A percentile compares a stretch with the other conserved stretches of the same genome.
phyloP scores from a whole-genome alignment of 2,113 vertebrate species.

The Cardinalis cardinalis region DNA sequence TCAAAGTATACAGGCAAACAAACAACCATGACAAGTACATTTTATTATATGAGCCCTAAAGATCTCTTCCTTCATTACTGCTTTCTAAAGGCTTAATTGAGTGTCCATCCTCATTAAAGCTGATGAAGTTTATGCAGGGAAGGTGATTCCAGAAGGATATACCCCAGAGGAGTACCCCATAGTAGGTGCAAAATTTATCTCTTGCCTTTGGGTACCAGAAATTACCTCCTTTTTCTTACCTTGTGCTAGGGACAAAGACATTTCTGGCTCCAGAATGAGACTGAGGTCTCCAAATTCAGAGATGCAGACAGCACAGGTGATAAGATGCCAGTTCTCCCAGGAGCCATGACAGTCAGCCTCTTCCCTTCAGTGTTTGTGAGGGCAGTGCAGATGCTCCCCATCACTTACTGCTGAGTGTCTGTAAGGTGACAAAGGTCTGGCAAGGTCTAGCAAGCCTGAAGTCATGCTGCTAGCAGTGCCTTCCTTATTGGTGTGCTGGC shows the following conservation, averaged over 20 bases:
- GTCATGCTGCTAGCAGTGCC: not conserved
- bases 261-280: not conserved
- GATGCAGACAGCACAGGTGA: accelerated
- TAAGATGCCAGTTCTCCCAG: not conserved
- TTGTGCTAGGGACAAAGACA: not conserved
- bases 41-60: not conserved
- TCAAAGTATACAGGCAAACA: not conserved
- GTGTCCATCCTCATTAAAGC: not conserved
- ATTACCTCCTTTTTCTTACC: not conserved
- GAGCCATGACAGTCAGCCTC: not conserved
- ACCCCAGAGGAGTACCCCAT: accelerated
- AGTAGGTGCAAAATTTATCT: not conserved
- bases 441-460: not conserved
- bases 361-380: not conserved
- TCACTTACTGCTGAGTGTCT: not conserved
- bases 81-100: not conserved
- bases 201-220: not conserved
- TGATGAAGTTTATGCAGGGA: not conserved
- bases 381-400: not conserved
- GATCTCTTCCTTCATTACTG: not conserved
- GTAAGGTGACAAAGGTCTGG: not conserved
- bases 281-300: not conserved
- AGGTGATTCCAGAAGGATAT: not conserved
- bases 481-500: not conserved
- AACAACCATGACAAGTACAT: not conserved